Evolutionary conservation across 2,797 vertebrate genomes (phyloP).

Genomic region (Silurus lanzhouensis): DNA sequence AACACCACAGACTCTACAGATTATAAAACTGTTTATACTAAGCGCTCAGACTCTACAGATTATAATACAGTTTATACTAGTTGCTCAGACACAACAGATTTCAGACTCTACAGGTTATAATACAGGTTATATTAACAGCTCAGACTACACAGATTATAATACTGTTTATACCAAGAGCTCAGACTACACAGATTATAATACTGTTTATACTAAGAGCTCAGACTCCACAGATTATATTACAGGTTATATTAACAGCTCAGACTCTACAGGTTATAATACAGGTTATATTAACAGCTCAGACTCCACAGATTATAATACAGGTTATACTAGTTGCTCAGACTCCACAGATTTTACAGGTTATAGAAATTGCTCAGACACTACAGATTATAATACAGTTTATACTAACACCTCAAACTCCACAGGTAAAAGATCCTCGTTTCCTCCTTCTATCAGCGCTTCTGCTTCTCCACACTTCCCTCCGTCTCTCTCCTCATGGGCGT

Average conservation of each 20-base stretch:
- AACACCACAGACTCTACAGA: not conserved
- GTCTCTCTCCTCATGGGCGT: slow-evolving; percentile 31
- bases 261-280: not conserved
- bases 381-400: not conserved
- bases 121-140: not conserved
- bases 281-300: not conserved
- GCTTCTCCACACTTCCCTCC: not conserved
- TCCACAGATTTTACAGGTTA: not conserved
- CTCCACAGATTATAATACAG: not conserved
- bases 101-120: not conserved
- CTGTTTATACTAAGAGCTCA: not conserved
- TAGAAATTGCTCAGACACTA: not conserved
- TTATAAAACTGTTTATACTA: not conserved
- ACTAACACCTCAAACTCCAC: not conserved
- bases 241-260: not conserved
- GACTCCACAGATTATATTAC: not conserved
- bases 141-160: not conserved
- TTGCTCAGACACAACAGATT: too few relatives aligned
- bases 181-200: not conserved
- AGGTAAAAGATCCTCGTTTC: not conserved
- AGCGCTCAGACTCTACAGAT: not conserved
- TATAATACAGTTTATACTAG: not conserved
- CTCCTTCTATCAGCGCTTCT: not conserved
- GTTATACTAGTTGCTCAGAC: too few relatives aligned
- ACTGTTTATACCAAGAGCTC: not conserved